Conservation (phyloP, 2,113 vertebrate species). For the Plotosus lineatus region DNA sequence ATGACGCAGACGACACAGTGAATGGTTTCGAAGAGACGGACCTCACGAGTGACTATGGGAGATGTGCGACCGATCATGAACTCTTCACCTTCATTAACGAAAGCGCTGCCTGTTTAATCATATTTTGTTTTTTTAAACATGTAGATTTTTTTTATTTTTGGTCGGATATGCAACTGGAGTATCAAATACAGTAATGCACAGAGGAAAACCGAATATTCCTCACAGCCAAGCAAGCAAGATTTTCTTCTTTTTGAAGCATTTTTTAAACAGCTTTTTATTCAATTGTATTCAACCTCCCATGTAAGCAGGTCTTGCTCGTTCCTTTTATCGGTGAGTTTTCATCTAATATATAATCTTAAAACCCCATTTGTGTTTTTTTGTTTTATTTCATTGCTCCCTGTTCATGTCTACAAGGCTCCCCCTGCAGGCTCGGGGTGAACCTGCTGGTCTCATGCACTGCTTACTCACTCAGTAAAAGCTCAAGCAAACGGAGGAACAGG, state of each 20-base stretch:
- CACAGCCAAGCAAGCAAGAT: slow-evolving; percentile 76
- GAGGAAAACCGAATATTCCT: slow-evolving; percentile 58
- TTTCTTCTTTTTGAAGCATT: slow-evolving; percentile 56
- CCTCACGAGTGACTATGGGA: slow-evolving; percentile 66
- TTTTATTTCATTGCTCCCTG: slow-evolving; percentile 51
- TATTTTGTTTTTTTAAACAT: neutral
- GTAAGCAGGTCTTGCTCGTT: slow-evolving; percentile 33
- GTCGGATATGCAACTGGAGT: slow-evolving; percentile 65
- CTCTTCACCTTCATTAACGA: slow-evolving; percentile 58
- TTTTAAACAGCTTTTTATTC: slow-evolving; percentile 68
- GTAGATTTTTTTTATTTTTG: slow-evolving; percentile 55
- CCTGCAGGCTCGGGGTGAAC: slow-evolving; percentile 65
- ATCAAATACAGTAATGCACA: slow-evolving; percentile 49
- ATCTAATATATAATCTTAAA: slow-evolving; percentile 44
- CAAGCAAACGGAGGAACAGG: slow-evolving; percentile 86
- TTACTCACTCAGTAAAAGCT: slow-evolving; percentile 80
- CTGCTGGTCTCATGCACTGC: slow-evolving; percentile 75
- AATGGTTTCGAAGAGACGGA: slow-evolving; percentile 52
- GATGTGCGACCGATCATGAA: slow-evolving; percentile 67
- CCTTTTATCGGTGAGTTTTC: slow-evolving; percentile 43
- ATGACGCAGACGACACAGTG: slow-evolving; percentile 61
- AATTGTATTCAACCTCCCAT: slow-evolving; percentile 52
- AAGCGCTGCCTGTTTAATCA: slow-evolving; percentile 9
- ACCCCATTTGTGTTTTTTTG: neutral
- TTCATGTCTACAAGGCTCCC: slow-evolving; percentile 69